Conservation (phyloP, 2,113 vertebrate genomes). For the Mesocricetus auratus region DNA sequence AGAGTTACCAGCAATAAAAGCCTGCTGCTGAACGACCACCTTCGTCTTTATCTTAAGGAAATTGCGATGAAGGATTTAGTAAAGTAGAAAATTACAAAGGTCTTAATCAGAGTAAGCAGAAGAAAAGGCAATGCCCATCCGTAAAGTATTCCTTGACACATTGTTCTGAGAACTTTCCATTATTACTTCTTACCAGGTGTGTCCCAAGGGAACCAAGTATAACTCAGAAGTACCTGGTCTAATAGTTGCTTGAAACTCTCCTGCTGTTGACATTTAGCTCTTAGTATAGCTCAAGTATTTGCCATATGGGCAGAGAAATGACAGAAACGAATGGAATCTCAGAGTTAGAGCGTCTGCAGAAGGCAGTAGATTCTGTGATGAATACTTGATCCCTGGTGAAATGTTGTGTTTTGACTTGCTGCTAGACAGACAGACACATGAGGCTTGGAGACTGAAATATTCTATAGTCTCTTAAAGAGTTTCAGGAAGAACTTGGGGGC, state of each 20-base stretch:
- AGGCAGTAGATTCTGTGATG: not conserved
- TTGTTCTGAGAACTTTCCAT: not conserved
- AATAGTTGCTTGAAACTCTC: too few species aligned
- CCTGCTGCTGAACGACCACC: not conserved
- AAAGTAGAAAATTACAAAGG: not conserved
- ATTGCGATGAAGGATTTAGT: constrained; percentile 16
- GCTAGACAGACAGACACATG: not conserved
- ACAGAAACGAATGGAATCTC: not conserved
- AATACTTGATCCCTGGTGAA: not conserved
- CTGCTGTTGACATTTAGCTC: not conserved
- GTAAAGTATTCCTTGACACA: not conserved
- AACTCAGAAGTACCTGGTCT: not conserved
- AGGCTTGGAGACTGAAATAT: not conserved
- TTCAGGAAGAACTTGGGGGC: not conserved
- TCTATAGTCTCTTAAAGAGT: not conserved
- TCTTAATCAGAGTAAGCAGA: not conserved
- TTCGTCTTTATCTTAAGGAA: not conserved
- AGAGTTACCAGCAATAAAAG: constrained; percentile 36
- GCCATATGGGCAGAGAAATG: not conserved
- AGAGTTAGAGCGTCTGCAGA: accelerated
- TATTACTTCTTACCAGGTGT: not conserved
- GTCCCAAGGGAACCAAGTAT: not conserved
- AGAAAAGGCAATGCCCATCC: not conserved
- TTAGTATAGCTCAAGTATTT: not conserved
- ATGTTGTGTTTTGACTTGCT: not conserved